Conservation (phyloP, 23 tunicate species). For the Oikopleura albicans region DNA sequence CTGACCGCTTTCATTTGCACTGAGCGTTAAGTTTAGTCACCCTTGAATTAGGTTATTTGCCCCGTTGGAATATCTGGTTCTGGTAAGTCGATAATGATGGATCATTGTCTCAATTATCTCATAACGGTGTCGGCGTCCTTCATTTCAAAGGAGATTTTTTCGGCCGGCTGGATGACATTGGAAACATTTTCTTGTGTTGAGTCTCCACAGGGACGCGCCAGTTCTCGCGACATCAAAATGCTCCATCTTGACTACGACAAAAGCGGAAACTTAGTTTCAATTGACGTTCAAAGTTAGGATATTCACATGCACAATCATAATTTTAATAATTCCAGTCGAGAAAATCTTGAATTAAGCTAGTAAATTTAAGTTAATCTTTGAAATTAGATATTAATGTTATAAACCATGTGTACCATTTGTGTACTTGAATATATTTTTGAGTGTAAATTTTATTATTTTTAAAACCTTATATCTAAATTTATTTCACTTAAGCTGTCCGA, state of each 20-base stretch:
- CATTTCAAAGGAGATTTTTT: background rate
- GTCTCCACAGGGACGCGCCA: conserved; percentile 14
- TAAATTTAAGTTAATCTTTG: too few species aligned
- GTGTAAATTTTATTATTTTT: too few species aligned
- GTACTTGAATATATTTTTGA: too few species aligned
- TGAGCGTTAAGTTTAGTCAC: too few species aligned
- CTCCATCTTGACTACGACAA: conserved; percentile 44
- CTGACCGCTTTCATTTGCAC: too few species aligned
- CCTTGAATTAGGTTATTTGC: conserved; percentile 29
- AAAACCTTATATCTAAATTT: too few species aligned
- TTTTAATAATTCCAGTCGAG: too few species aligned
- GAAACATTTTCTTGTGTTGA: background rate
- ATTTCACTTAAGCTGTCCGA: too few species aligned
- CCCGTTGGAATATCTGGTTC: conserved; percentile 34
- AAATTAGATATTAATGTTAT: too few species aligned
- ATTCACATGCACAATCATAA: too few species aligned
- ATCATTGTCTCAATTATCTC: conserved; percentile 30
- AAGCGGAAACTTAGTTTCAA: conserved; percentile 31
- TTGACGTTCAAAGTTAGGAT: conserved; percentile 75
- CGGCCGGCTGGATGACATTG: background rate
- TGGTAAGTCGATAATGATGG: conserved; percentile 26
- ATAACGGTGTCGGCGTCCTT: conserved; percentile 18
- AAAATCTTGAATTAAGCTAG: too few species aligned
- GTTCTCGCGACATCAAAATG: conserved; percentile 32
- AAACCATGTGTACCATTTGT: too few species aligned